phyloP scores from a whole-genome alignment of 2,797 vertebrate genomes.

The Halcyon badia region DNA sequence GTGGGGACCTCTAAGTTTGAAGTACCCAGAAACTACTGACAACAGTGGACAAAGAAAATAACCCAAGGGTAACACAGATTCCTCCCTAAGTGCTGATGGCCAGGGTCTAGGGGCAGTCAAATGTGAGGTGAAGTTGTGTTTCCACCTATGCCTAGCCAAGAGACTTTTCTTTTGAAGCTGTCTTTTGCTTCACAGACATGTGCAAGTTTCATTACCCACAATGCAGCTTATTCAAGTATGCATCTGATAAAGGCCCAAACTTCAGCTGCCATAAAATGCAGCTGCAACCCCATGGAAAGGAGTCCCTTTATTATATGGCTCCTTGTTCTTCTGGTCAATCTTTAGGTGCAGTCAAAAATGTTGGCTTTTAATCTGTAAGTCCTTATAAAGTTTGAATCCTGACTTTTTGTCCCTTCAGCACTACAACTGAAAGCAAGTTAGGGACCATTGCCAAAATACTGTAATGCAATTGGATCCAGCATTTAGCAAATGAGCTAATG shows the following conservation, averaged over 20 bases:
- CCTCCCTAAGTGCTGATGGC: neutral
- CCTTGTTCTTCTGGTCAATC: neutral
- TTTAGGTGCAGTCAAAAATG: neutral
- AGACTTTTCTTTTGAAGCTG: neutral
- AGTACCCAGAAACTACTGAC: neutral
- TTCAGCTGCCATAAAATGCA: neutral
- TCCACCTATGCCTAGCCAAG: neutral
- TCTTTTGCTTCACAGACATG: neutral
- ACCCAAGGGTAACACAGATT: neutral
- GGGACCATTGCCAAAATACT: neutral
- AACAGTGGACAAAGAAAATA: neutral
- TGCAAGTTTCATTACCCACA: neutral
- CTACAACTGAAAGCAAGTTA: neutral
- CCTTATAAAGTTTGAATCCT: neutral
- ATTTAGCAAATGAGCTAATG: neutral
- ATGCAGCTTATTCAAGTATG: neutral
- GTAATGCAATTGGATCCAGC: neutral
- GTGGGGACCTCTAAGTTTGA: neutral
- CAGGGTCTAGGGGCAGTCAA: neutral
- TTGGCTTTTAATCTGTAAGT: neutral
- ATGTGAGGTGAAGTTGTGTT: neutral
- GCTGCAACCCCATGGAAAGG: neutral
- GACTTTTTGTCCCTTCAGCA: neutral
- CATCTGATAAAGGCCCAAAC: neutral
- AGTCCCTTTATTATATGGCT: neutral